Evolutionary conservation across 1,140 invertebrate species (phyloP).

Genomic region (Lasioglossum albipes): DNA sequence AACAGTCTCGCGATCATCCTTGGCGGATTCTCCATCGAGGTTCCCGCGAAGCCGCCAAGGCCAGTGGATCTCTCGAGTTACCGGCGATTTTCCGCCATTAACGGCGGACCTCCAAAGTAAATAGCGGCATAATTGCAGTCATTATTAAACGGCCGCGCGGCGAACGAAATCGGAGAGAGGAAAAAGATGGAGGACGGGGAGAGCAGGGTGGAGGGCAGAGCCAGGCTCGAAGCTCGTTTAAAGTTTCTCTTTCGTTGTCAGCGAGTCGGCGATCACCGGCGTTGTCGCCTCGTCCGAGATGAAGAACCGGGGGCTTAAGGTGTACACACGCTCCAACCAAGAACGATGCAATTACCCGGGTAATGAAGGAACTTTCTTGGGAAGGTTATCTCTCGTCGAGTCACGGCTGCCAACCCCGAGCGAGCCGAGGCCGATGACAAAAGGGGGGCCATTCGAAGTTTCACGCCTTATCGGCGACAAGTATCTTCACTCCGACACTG

Average conservation of each 20-base stretch:
- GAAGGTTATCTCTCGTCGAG: constrained; percentile 58
- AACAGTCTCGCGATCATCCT: background rate
- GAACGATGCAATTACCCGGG: constrained; percentile 62
- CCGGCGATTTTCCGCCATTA: constrained; percentile 52
- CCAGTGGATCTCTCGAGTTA: constrained; percentile 18
- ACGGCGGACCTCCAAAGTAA: constrained; percentile 39
- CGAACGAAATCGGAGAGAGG: constrained; percentile 7
- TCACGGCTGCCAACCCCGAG: constrained; percentile 30
- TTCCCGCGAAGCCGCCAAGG: constrained; percentile 15
- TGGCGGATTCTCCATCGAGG: constrained; percentile 14
- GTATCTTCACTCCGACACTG: constrained; percentile 27
- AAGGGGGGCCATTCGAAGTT: constrained; percentile 24
- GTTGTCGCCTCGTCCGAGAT: constrained; percentile 22
- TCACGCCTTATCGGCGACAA: constrained; percentile 41
- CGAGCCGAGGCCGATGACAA: constrained; percentile 26
- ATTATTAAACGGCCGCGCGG: constrained; percentile 51
- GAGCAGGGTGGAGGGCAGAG: no score
- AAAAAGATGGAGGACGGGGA: background rate
- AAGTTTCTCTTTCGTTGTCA: constrained; percentile 58
- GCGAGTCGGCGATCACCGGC: constrained; percentile 22
- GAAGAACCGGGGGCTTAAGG: constrained; percentile 31
- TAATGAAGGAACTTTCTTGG: constrained; percentile 60
- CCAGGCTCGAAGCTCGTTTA: constrained; percentile 40
- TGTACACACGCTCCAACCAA: constrained; percentile 54
- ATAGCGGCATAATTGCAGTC: constrained; percentile 54